Conservation (phyloP, 2,888 invertebrate species). For the Crepidodera aurea region DNA sequence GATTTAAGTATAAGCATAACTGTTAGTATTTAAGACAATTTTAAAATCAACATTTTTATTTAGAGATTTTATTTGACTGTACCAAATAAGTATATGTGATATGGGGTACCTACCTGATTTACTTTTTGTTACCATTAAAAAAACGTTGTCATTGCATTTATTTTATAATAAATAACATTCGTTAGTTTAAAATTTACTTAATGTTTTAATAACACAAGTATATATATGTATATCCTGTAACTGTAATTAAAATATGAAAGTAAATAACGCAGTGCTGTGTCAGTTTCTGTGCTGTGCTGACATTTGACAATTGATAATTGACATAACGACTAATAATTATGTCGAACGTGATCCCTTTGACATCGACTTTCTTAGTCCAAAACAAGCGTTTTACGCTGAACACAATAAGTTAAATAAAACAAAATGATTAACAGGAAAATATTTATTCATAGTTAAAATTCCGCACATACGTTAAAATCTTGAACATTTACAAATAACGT, state of each 20-base stretch:
- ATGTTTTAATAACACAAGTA: too few species aligned
- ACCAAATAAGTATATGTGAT: constrained; percentile 3
- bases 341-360: too few species aligned
- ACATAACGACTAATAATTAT: too few species aligned
- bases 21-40: background rate
- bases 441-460: constrained; percentile 40
- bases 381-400: too few species aligned
- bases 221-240: too few species aligned
- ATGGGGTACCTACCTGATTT: background rate
- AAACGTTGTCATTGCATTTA: background rate
- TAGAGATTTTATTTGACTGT: background rate
- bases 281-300: too few species aligned
- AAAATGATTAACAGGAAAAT: constrained; percentile 33
- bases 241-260: too few species aligned
- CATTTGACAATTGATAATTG: too few species aligned
- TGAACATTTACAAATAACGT: constrained; percentile 25
- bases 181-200: background rate
- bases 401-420: background rate
- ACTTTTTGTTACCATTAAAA: background rate
- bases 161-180: background rate
- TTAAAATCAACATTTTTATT: background rate
- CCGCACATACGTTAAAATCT: constrained; percentile 39
- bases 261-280: too few species aligned
- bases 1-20: background rate
- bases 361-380: too few species aligned